Base-by-base conservation (phyloP, 2,797 vertebrate genomes). In the Myotis vivesi region DNA sequence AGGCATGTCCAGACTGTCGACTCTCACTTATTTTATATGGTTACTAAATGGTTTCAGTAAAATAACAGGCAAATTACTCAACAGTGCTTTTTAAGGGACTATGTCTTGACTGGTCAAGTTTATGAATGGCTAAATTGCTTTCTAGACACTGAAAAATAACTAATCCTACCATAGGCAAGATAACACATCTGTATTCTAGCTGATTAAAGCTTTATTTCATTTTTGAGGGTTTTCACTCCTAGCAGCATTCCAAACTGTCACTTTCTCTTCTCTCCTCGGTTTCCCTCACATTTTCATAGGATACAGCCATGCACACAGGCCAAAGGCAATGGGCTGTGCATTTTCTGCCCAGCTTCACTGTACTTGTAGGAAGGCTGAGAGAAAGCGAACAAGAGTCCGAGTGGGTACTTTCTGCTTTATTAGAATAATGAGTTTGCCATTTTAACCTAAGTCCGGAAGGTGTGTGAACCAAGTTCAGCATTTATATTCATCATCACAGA, bases 181-280 rank as follows among this genome's bases (percentile, higher is more conserved):
- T 89, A 92, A 85, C 49, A 55, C 79, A 94, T 92, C 41, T 82
- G 33, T 71, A 88, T 85, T 83, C 83, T 41, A 72, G 59, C 53
- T 91, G 59, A 95, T 84, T 91, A 94, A 94, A 90, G 85, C 51
- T 94, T 75, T 92, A 36, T 84, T 92, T 95, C 51, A 72, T 77
- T 89, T 85, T 72, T 86, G 16, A 92, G 75, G 66, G 10, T 30
- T 94, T 93, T 92, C 41, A 38, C 86, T 94, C 41, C 69, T 86
- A 87, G 59, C 5, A 64, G 16, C 33, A 79, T 62, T 87, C 75
- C 46, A 30, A 62, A 82, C 59, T 80, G n/a, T 76, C 25, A 46
- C 22, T 76, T 75, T 73, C n/a, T 85, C 28, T 36, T 33, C 17
- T 17, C 2, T 79, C 23, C 2, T 44, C 25, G 0, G 15, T 53